Evolutionary conservation across 2,113 vertebrate species (phyloP).

Genomic region (Sceloporus undulatus): DNA sequence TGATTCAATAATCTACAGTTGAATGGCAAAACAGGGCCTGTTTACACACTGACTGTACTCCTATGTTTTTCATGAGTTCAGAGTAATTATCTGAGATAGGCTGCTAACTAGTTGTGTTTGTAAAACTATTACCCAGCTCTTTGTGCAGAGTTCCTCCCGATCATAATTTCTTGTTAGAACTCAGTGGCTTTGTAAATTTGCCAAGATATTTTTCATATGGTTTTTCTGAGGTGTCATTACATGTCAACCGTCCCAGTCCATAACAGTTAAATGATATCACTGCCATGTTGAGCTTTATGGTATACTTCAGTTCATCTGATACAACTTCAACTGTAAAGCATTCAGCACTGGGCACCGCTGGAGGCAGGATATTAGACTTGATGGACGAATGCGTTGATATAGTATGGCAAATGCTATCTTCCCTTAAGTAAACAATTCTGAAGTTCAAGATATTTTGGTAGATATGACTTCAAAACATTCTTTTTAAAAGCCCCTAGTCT

Average conservation of each 20-base stretch:
- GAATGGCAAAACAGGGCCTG: slow-evolving; percentile 24
- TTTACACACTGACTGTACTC: slow-evolving; percentile 12
- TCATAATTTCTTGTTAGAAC: slow-evolving; percentile 29
- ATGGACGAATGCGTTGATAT: slow-evolving; percentile 37
- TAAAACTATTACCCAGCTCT: not conserved
- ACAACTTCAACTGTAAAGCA: slow-evolving; percentile 24
- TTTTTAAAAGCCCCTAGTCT: slow-evolving; percentile 16
- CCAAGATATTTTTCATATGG: slow-evolving; percentile 19
- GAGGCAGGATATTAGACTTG: slow-evolving; percentile 2
- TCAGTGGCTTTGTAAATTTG: slow-evolving; percentile 41
- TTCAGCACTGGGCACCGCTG: not conserved
- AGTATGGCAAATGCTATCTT: slow-evolving; percentile 32
- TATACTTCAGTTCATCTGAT: slow-evolving; percentile 44
- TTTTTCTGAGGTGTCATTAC: slow-evolving; percentile 33
- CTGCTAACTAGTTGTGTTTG: slow-evolving; percentile 22
- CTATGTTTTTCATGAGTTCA: not conserved
- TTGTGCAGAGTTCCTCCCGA: not conserved
- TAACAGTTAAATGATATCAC: not conserved
- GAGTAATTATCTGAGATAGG: not conserved
- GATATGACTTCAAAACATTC: not conserved
- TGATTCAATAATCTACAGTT: slow-evolving; percentile 8
- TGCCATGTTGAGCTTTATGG: not conserved
- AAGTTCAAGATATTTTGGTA: slow-evolving; percentile 21
- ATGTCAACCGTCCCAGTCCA: slow-evolving; percentile 15
- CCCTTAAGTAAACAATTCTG: slow-evolving; percentile 32